A percentile compares a stretch with the other conserved stretches of the same genome.
These are phyloP conservation scores for Egretta garzetta DNA, from an alignment of 2,113 vertebrate genomes.

Conservation along the genomic window DNA sequence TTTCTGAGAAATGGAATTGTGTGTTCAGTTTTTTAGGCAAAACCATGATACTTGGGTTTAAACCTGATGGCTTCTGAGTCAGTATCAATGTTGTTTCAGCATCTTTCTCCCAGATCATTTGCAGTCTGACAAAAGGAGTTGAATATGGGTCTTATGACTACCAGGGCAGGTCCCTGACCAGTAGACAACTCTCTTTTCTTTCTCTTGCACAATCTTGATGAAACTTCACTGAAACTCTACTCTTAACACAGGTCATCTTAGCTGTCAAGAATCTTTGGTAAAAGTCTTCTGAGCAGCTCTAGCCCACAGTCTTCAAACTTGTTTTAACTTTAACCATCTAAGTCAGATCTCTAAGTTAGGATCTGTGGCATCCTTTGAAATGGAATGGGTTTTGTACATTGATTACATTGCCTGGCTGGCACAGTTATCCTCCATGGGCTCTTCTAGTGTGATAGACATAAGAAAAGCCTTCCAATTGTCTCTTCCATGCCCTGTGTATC, in stretches of 20 bases:
- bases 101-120: neutral
- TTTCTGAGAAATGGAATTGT: neutral
- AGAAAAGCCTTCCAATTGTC: neutral
- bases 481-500: neutral
- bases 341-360: neutral
- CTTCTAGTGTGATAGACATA: constrained; percentile 8
- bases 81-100: neutral
- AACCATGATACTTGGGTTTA: neutral
- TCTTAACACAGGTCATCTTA: neutral
- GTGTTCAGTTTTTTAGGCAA: neutral
- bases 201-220: neutral
- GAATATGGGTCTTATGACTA: neutral
- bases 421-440: neutral
- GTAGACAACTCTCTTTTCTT: neutral
- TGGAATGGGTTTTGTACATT: neutral
- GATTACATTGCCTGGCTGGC: neutral
- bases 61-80: neutral
- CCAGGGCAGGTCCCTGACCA: neutral
- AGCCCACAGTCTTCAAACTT: neutral
- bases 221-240: neutral
- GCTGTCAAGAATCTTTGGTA: neutral
- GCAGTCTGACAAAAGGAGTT: neutral
- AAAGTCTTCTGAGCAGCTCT: neutral
- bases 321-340: neutral
- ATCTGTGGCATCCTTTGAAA: neutral